Evolutionary conservation across 2,888 invertebrate genomes (phyloP).

Genomic region (Sphaerophoria rueppellii): DNA sequence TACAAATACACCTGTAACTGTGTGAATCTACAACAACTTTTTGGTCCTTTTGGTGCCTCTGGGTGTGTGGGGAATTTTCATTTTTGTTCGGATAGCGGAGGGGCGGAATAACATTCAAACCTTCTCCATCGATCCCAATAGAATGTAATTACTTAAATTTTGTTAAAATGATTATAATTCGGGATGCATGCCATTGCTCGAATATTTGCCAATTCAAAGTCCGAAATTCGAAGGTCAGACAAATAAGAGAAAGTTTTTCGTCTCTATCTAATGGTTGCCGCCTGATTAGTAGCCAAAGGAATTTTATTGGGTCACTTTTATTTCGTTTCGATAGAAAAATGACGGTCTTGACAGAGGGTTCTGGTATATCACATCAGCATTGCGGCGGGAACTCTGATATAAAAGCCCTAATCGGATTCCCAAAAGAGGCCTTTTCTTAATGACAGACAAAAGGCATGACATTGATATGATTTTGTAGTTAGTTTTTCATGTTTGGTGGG

Average conservation of each 20-base stretch:
- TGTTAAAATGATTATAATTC: slow-evolving; percentile 45
- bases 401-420: slow-evolving; percentile 51
- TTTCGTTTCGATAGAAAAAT: background rate
- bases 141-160: slow-evolving; percentile 71
- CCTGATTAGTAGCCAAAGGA: slow-evolving; percentile 16
- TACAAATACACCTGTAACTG: background rate
- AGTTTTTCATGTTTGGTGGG: slow-evolving; percentile 2
- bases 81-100: background rate
- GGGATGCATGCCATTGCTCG: background rate
- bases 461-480: slow-evolving; percentile 62
- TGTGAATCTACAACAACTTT: slow-evolving; percentile 8
- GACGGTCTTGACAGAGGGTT: slow-evolving; percentile 1
- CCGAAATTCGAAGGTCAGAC: slow-evolving; percentile 60
- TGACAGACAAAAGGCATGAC: slow-evolving; percentile 53
- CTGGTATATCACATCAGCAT: slow-evolving; percentile 7
- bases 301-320: slow-evolving; percentile 42
- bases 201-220: slow-evolving; percentile 48
- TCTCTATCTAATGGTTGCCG: slow-evolving; percentile 53
- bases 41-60: slow-evolving; percentile 30
- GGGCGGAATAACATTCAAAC: slow-evolving; percentile 11
- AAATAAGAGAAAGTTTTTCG: slow-evolving; percentile 53
- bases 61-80: slow-evolving; percentile 2
- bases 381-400: slow-evolving; percentile 9
- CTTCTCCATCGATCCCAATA: slow-evolving; percentile 37
- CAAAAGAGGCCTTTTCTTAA: slow-evolving; percentile 49